These are phyloP conservation scores for Phortica magna DNA, from an alignment of 2,888 invertebrate genomes.

Conservation along the genomic window DNA sequence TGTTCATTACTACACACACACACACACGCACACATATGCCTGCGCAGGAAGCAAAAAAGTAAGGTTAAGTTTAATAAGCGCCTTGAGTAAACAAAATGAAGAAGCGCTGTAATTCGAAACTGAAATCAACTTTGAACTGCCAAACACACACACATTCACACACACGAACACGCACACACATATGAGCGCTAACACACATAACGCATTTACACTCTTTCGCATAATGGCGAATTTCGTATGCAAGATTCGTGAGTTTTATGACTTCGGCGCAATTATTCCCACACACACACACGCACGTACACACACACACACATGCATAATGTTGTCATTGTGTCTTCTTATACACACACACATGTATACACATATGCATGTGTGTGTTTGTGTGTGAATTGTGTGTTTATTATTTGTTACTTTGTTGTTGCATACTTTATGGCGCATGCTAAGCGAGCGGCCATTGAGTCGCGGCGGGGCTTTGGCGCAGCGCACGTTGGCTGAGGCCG, in stretches of 20 bases:
- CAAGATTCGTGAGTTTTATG: conserved; percentile 8
- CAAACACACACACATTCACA: background rate
- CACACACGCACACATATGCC: no score
- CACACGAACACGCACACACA: background rate
- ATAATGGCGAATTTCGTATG: background rate
- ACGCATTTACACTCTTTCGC: background rate
- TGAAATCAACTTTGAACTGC: no score
- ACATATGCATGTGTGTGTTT: background rate
- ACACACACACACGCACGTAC: conserved; percentile 26
- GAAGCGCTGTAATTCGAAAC: no score
- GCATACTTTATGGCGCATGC: conserved; percentile 1
- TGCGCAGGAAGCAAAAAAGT: no score
- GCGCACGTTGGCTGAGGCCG: background rate
- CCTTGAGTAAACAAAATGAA: no score
- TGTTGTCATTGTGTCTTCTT: background rate
- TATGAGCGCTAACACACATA: background rate
- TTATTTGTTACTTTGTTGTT: conserved; percentile 11
- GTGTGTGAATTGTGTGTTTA: background rate
- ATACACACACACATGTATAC: conserved; percentile 29
- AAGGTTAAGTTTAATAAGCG: no score
- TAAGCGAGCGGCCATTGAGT: background rate
- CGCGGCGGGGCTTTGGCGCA: background rate
- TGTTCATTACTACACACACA: no score
- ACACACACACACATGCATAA: conserved; percentile 33
- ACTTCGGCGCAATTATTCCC: conserved; percentile 29